A percentile compares a stretch with the other conserved stretches of the same genome.
phyloP scores from a whole-genome alignment of 2,113 vertebrate species.

The Anthoscopus minutus region DNA sequence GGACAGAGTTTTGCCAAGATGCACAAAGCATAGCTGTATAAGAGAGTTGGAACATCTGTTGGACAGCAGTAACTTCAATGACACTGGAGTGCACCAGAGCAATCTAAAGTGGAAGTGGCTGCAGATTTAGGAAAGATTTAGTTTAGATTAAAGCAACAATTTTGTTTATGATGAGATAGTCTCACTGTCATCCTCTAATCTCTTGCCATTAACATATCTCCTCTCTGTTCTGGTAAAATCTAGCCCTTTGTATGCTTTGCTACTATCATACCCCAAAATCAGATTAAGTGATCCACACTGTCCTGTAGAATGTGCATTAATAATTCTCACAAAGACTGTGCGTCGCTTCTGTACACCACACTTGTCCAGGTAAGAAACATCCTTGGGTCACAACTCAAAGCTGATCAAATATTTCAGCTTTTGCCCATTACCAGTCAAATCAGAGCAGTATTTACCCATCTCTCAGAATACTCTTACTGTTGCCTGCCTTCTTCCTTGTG shows the following conservation, averaged over 20 bases:
- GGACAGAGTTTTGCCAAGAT: background rate
- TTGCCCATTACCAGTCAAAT: background rate
- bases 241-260: fast-evolving
- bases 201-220: background rate
- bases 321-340: background rate
- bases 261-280: background rate
- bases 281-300: background rate
- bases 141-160: background rate
- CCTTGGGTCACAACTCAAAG: fast-evolving
- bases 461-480: background rate
- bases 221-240: background rate
- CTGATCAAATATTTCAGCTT: background rate
- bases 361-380: background rate
- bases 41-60: background rate
- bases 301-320: background rate
- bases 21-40: background rate
- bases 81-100: background rate
- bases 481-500: background rate
- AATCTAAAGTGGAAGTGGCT: background rate
- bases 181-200: background rate
- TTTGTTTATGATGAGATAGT: background rate
- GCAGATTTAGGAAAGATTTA: background rate
- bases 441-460: background rate
- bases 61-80: background rate
- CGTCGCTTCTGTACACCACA: background rate